These are phyloP conservation scores for Lepidotrigona ventralis DNA, from an alignment of 1,140 invertebrate genomes.

Conservation along the genomic window DNA sequence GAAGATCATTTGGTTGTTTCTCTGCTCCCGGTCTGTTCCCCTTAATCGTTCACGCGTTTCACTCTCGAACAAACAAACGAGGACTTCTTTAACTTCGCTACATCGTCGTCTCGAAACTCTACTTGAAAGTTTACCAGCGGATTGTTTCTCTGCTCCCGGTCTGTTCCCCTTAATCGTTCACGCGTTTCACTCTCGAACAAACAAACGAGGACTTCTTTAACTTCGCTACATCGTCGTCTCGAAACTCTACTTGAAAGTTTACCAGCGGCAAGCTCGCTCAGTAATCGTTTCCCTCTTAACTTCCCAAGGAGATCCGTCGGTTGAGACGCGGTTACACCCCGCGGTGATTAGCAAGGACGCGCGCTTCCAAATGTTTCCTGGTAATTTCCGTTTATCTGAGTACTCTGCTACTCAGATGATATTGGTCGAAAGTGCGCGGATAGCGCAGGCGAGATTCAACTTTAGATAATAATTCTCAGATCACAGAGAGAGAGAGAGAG, in stretches of 20 bases:
- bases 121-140: neutral
- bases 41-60: conserved; percentile 11
- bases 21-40: neutral
- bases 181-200: neutral
- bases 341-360: conserved; percentile 5
- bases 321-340: neutral
- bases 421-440: neutral
- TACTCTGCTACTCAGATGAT: neutral
- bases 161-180: conserved; percentile 19
- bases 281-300: conserved; percentile 11
- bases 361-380: neutral
- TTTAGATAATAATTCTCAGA: neutral
- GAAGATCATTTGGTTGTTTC: neutral
- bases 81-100: conserved; percentile 24
- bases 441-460: neutral
- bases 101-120: conserved; percentile 12
- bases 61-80: conserved; percentile 26
- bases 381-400: neutral
- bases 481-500: too few species aligned
- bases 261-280: neutral
- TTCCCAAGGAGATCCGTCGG: neutral
- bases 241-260: conserved; percentile 6
- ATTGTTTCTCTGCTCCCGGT: too few species aligned
- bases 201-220: conserved; percentile 35
- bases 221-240: conserved; percentile 1